Evolutionary conservation across 2,113 vertebrate species (phyloP), one percentile per base, ranked within the genome.

Genomic region (Chauna torquata): DNA sequence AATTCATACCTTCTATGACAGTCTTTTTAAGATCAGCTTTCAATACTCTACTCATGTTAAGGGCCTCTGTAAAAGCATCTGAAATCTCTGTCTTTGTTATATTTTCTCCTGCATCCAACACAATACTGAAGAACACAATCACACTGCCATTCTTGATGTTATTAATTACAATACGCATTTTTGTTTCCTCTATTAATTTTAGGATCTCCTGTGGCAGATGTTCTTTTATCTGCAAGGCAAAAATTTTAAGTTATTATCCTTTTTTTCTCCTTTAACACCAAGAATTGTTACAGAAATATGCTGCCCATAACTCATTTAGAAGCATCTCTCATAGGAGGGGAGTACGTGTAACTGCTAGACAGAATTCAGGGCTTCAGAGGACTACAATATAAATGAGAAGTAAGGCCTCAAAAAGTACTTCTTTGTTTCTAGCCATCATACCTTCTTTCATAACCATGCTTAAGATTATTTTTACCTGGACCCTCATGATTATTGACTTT

Each of bases 1-100:
- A 59, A 59, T 57, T 54, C 88, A 55, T 96, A 97, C 97, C 97
- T 90, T 87, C 42, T 86, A 88, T 40, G 34, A 19, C 5, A 44
- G 88, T 93, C 9, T 19, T 23, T 49, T 14, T 42, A 69, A 7
- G 42, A 65, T 95, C 95, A 22, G 27, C 17, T 4, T 11, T 0
- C 36, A 96, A 62, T 42, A 7, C 19, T 52, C 65, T 72, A 65
- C 87, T 97, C n/a, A 10, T 94, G 23, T 83, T 93, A 34, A 97
- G 86, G 36, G 96, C 94, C 4, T 71, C 38, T n/a, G 1, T 88
- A 59, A 97, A 88, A 50, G 79, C 81, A 34, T 78, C 20, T 34
- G 70, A 74, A 62, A 96, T 15, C 32, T 95, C 83, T 23, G 16
- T 0, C 72, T 90, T 13, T 57, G 96, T 92, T 75, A 92, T 4